These are phyloP conservation scores for Pangasianodon gigas DNA, from an alignment of 2,113 vertebrate genomes.

Conservation along the genomic window DNA sequence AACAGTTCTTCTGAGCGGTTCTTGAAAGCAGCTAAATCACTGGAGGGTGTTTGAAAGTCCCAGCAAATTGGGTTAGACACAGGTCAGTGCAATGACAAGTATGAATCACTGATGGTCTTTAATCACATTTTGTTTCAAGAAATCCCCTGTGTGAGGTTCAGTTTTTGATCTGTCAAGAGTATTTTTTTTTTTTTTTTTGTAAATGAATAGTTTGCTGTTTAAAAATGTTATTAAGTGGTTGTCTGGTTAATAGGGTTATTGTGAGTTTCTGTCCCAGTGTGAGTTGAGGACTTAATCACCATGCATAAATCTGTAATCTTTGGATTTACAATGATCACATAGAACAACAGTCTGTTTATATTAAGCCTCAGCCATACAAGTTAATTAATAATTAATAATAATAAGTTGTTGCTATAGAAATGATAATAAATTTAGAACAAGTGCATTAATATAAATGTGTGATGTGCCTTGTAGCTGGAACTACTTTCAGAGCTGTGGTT, in stretches of 20 bases:
- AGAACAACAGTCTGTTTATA: not conserved
- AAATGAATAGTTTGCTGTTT: not conserved
- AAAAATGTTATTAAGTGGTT: not conserved
- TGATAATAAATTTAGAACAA: not conserved
- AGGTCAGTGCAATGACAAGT: constrained; percentile 31
- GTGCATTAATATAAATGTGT: not conserved
- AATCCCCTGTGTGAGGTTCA: not conserved
- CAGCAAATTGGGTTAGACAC: constrained; percentile 30
- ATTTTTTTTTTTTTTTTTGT: not conserved
- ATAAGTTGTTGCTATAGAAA: not conserved
- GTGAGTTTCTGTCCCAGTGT: no score
- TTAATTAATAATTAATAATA: not conserved
- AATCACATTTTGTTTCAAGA: constrained; percentile 13
- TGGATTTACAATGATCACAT: not conserved
- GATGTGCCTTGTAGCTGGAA: not conserved
- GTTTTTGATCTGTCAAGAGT: not conserved
- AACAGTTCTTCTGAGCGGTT: not conserved
- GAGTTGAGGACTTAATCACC: not conserved
- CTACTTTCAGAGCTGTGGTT: not conserved
- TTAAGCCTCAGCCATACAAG: not conserved
- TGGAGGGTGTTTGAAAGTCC: constrained; percentile 20
- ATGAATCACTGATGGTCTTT: constrained; percentile 17
- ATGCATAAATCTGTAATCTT: not conserved
- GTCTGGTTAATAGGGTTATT: not conserved
- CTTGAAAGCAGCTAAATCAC: constrained; percentile 12